Base-by-base conservation (phyloP, 2,888 invertebrate species). In the Amitus sp. region DNA sequence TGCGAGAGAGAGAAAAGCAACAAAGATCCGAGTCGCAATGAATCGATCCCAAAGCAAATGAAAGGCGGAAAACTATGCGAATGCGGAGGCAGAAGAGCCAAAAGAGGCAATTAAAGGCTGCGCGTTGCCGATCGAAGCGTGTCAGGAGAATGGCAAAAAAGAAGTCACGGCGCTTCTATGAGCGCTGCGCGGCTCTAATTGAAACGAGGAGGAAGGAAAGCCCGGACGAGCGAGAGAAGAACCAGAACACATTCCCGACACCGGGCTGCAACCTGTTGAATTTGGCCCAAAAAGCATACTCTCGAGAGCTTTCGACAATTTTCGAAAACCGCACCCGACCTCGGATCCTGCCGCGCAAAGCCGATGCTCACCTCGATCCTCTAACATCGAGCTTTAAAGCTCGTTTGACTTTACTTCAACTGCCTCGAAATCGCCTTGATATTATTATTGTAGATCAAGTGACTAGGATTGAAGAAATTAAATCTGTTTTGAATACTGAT, bases 241-340 rank as follows among this genome's bases (percentile, higher is more conserved):
- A 62, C 55, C 61, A 45, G 52, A 52, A 62, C 46, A 33, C 48
- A 53, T 48, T 62, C 58, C 65, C 62, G 65, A 55, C 59, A 23
- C 3, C 23, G 59, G 63, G 58, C 70, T 69, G 69, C 74, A 73
- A 74, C 74, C 74, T 74, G 74, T 74, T 74, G 74, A 74, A 63
- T 69, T 59, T 33, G 54, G 47, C 43, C 57, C 54, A 54, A 64
- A 61, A 51, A 54, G 54, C 47, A 51, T 40, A 28, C 45, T 54
- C 53, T 13, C 23, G 10, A 17, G 45, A n/a, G 20, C 43, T 37
- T 33, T 28, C 47, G 50, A 60, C 47, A 46, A 46, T 54, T 60
- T 50, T 54, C 33, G 50, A 34, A n/a, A 23, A 17, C n/a, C 18
- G 28, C 28, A 9, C 28, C 28, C 9, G 9, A 28, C 28, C 6